These are phyloP conservation scores for Dryoscopus gambensis DNA, from an alignment of 2,113 vertebrate species.

Conservation along the genomic window DNA sequence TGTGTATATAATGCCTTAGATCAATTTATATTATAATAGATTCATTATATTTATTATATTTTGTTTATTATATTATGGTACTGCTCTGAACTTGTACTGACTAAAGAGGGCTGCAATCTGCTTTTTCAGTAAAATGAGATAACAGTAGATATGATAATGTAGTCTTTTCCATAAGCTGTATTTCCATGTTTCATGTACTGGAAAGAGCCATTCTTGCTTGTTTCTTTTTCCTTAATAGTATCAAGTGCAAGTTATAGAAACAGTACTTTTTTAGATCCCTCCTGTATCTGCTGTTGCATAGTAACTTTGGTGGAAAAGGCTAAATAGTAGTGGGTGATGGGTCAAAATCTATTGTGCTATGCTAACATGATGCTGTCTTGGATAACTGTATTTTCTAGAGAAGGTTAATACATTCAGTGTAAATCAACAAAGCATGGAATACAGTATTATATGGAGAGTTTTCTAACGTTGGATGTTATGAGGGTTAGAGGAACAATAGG, in stretches of 20 bases:
- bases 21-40: not conserved
- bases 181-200: not conserved
- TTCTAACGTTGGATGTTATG: not conserved
- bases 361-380: not conserved
- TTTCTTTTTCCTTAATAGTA: not conserved
- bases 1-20: not conserved
- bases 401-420: not conserved
- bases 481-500: not conserved
- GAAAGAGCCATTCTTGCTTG: not conserved
- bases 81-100: not conserved
- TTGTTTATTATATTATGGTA: not conserved
- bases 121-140: not conserved
- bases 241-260: not conserved
- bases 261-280: not conserved
- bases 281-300: not conserved
- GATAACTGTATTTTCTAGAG: not conserved
- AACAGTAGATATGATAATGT: not conserved
- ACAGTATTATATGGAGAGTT: not conserved
- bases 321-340: not conserved
- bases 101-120: not conserved
- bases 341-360: not conserved
- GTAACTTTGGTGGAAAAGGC: not conserved
- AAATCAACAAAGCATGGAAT: not conserved
- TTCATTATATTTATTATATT: not conserved
- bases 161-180: not conserved